Conservation (phyloP, 2,113 vertebrate species). For the Eubucco bourcierii region DNA sequence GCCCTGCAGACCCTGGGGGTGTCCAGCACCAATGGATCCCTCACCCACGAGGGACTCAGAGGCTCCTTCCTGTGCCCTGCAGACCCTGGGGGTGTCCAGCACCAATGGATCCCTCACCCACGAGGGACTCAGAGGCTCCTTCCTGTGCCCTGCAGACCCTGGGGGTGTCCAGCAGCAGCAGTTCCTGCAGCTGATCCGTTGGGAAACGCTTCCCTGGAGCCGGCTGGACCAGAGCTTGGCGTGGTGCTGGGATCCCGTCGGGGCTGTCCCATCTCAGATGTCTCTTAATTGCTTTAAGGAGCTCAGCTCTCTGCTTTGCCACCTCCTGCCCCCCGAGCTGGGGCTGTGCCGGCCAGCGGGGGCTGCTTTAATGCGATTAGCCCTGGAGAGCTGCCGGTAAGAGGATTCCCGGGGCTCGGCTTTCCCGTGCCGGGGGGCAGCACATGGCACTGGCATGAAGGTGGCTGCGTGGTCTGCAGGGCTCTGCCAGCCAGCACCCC, state of each 20-base stretch:
- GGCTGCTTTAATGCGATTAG: not conserved
- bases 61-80: too few relatives aligned
- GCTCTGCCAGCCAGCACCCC: fast-evolving
- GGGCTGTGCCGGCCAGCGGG: not conserved
- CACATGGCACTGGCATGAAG: fast-evolving
- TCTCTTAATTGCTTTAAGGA: not conserved
- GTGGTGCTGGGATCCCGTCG: not conserved
- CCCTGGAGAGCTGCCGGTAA: not conserved
- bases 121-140: not conserved
- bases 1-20: too few relatives aligned
- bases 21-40: too few relatives aligned
- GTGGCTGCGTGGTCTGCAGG: not conserved
- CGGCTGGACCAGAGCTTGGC: fast-evolving
- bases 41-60: too few relatives aligned
- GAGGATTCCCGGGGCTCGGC: constrained; percentile 18
- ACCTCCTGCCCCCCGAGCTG: not conserved
- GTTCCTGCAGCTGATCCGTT: not conserved
- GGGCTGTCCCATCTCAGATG: not conserved
- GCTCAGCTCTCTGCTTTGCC: not conserved
- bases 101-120: not conserved
- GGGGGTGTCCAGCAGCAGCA: fast-evolving
- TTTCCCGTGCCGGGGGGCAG: fast-evolving
- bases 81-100: too few relatives aligned
- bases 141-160: too few relatives aligned
- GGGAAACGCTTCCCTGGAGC: fast-evolving